phyloP scores from a whole-genome alignment of 1,140 invertebrate genomes.

The Bombus breviceps region DNA sequence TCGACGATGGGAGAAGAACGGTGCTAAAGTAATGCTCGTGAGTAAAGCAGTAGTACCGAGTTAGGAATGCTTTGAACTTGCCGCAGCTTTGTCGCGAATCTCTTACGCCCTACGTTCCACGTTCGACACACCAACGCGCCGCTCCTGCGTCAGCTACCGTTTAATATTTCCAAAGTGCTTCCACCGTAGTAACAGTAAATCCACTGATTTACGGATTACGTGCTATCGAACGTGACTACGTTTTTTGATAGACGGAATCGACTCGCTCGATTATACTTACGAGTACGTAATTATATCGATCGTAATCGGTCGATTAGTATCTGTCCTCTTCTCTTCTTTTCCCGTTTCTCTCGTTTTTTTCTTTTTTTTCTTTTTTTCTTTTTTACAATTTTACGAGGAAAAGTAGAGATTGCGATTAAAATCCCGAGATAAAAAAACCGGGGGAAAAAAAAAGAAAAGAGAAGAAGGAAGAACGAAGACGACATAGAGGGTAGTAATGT shows the following conservation, averaged over 20 bases:
- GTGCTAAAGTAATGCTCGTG: background rate
- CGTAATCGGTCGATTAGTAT: background rate
- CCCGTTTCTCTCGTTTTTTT: no score
- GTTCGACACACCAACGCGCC: conserved; percentile 31
- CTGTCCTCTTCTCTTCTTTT: no score
- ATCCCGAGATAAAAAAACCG: background rate
- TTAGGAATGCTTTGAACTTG: conserved; percentile 73
- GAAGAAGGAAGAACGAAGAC: background rate
- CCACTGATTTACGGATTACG: conserved; percentile 71
- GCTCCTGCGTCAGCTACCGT: conserved; percentile 36
- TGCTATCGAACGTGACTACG: background rate
- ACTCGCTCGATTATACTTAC: background rate
- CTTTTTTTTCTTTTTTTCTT: no score
- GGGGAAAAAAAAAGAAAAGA: background rate
- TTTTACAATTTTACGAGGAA: background rate
- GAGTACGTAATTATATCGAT: background rate
- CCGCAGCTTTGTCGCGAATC: conserved; percentile 72
- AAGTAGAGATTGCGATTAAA: background rate
- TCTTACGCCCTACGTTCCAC: conserved; percentile 66
- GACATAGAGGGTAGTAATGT: background rate
- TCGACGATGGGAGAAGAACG: background rate
- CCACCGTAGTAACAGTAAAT: conserved; percentile 65
- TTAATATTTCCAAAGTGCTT: conserved; percentile 79
- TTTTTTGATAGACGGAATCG: background rate
- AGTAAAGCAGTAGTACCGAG: conserved; percentile 5